These are phyloP conservation scores for Allobates femoralis DNA, from an alignment of 2,797 vertebrate genomes.

Conservation along the genomic window DNA sequence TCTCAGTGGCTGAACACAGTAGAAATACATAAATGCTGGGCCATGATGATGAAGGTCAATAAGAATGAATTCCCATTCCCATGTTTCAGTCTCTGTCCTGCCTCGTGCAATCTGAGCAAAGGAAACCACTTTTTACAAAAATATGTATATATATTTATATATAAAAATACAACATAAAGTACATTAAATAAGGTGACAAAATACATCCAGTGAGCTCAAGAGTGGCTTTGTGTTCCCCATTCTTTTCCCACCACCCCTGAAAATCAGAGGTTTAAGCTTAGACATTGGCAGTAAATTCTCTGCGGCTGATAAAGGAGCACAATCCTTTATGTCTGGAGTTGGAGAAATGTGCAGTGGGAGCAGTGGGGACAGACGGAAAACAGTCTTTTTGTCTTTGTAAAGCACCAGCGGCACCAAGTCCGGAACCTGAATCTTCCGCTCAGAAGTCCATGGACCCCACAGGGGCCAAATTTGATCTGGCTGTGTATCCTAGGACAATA, in stretches of 20 bases:
- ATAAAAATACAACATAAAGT: slow-evolving; percentile 61
- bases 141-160: slow-evolving; percentile 61
- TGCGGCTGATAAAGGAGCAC: not conserved
- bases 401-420: slow-evolving; percentile 80
- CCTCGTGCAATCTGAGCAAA: slow-evolving; percentile 63
- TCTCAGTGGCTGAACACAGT: slow-evolving; percentile 28
- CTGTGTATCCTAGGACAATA: slow-evolving; percentile 41
- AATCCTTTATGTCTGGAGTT: not conserved
- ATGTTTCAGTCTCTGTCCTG: slow-evolving; percentile 60
- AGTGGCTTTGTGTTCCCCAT: slow-evolving; percentile 18
- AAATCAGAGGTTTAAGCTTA: slow-evolving; percentile 11
- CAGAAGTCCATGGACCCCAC: slow-evolving; percentile 78
- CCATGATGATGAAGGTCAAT: not conserved
- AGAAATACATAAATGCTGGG: slow-evolving; percentile 16
- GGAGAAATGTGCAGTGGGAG: not conserved
- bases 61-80: slow-evolving; percentile 49
- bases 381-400: slow-evolving; percentile 62
- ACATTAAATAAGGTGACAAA: slow-evolving; percentile 58
- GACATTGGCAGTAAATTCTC: slow-evolving; percentile 35
- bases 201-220: slow-evolving; percentile 59
- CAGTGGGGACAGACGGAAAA: slow-evolving; percentile 15
- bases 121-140: slow-evolving; percentile 61
- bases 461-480: slow-evolving; percentile 73
- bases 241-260: not conserved
- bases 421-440: slow-evolving; percentile 76